Percentiles rank a stretch among this genome's conserved stretches.
phyloP scores from a whole-genome alignment of 2,113 vertebrate genomes.

The Zootoca vivipara region DNA sequence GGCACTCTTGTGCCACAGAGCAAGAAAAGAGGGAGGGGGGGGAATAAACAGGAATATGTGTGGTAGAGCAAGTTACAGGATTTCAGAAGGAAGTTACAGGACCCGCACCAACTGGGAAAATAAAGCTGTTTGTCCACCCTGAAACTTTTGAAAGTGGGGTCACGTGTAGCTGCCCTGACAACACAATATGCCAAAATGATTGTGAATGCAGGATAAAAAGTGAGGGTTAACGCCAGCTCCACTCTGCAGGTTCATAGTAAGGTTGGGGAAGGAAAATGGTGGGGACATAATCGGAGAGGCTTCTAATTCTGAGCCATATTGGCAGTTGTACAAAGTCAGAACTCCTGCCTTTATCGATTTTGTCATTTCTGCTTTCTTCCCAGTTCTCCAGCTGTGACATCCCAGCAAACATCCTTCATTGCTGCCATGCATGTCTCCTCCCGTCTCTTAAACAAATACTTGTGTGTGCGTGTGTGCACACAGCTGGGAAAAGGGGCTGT shows the following conservation, averaged over 20 bases:
- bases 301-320: background rate
- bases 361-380: background rate
- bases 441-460: background rate
- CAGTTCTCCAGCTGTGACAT: background rate
- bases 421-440: background rate
- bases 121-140: too few species aligned
- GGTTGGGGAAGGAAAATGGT: background rate
- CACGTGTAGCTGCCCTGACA: too few species aligned
- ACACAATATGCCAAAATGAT: too few species aligned
- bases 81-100: too few species aligned
- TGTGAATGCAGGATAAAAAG: too few species aligned
- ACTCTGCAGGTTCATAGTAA: background rate
- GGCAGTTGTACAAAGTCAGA: background rate
- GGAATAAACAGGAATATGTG: too few species aligned
- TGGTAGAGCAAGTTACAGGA: too few species aligned
- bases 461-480: background rate
- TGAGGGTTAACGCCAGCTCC: background rate
- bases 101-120: too few species aligned
- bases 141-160: too few species aligned
- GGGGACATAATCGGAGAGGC: background rate
- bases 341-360: background rate
- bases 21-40: too few species aligned
- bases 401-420: background rate
- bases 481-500: slow-evolving; percentile 18
- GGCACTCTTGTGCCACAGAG: too few species aligned